Conservation (phyloP, 37 sponge, comb jelly and placozoan species). For the Theonella swinhoei region DNA sequence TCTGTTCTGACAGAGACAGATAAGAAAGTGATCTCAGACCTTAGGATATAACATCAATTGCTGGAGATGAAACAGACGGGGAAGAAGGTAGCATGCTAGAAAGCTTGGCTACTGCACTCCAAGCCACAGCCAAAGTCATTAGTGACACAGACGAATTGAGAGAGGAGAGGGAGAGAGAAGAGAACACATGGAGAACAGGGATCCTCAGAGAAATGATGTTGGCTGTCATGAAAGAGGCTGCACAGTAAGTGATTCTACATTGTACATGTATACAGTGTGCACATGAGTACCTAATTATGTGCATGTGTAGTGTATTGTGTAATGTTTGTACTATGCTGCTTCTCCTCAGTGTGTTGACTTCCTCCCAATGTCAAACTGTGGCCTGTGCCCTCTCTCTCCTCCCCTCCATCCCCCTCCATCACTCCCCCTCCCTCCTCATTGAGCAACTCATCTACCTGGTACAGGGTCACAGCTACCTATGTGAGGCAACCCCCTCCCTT, state of each 20-base stretch:
- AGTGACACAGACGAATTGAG: too few species aligned
- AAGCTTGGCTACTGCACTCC: not conserved
- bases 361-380: constrained; percentile 10
- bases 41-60: too few species aligned
- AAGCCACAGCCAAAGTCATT: not conserved
- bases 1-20: too few species aligned
- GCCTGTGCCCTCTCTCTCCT: constrained; percentile 17
- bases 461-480: not conserved
- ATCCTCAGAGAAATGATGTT: not conserved
- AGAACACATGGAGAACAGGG: not conserved
- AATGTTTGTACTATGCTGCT: too few species aligned
- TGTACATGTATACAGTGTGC: not conserved
- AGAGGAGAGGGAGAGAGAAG: not conserved
- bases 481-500: not conserved
- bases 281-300: not conserved
- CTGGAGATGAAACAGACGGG: not conserved
- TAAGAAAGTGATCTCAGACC: too few species aligned
- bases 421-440: not conserved
- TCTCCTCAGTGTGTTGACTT: constrained; percentile 13
- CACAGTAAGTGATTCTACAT: not conserved
- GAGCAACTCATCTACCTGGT: constrained; percentile 40
- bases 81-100: not conserved
- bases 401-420: not conserved
- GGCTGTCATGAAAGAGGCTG: not conserved
- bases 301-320: not conserved